Conservation (phyloP, 2,888 invertebrate species). For the Xestia sexstrigata region DNA sequence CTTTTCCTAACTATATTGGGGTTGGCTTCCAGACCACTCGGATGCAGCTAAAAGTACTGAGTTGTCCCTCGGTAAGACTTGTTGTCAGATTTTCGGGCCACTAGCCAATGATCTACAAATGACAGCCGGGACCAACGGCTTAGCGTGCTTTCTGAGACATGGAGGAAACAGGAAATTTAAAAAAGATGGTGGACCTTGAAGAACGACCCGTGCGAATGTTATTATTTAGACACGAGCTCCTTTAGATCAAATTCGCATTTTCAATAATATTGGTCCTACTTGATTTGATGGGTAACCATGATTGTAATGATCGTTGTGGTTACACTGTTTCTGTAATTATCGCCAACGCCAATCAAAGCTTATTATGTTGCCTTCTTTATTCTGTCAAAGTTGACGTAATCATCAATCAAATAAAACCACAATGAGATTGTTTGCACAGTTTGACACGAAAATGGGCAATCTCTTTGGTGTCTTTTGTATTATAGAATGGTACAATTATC, state of each 20-base stretch:
- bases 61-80: neutral
- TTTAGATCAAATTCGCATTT: neutral
- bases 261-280: neutral
- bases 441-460: constrained; percentile 43
- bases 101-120: too few species aligned
- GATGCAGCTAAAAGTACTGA: neutral
- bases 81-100: neutral
- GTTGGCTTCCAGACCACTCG: neutral
- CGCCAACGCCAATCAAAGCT: constrained; percentile 19
- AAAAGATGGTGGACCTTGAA: neutral
- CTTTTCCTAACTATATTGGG: neutral
- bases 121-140: neutral
- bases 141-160: neutral
- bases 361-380: constrained; percentile 28
- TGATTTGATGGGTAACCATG: neutral
- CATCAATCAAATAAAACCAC: constrained; percentile 50
- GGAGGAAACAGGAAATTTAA: neutral
- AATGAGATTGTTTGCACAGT: constrained; percentile 34
- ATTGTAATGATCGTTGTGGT: neutral
- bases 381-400: constrained; percentile 44
- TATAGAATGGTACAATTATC: constrained; percentile 26
- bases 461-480: constrained; percentile 24
- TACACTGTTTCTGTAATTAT: constrained; percentile 24
- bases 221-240: neutral
- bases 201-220: neutral